These are phyloP conservation scores for Calycopis cecrops DNA, from an alignment of 1,140 invertebrate species.

Conservation along the genomic window DNA sequence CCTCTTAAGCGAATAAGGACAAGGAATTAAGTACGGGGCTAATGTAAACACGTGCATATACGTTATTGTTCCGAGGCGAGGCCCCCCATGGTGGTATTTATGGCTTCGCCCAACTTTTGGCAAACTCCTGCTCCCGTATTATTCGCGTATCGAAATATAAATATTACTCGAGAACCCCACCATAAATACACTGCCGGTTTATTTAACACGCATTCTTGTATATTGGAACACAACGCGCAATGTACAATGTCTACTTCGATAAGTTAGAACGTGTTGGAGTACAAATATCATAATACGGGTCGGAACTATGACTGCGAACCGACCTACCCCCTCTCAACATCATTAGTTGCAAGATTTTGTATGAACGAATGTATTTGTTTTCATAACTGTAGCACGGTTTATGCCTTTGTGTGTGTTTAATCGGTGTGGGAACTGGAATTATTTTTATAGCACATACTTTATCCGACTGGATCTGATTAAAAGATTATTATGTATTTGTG, in stretches of 20 bases:
- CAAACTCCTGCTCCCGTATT: constrained; percentile 36
- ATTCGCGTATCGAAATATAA: background rate
- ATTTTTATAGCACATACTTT: constrained; percentile 16
- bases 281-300: constrained; percentile 23
- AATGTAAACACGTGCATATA: constrained; percentile 68
- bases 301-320: constrained; percentile 65
- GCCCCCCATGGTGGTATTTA: constrained; percentile 63
- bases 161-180: background rate
- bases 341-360: constrained; percentile 70
- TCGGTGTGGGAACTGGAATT: constrained; percentile 44
- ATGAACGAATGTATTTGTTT: constrained; percentile 67
- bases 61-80: constrained; percentile 53
- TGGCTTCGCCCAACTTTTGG: constrained; percentile 61
- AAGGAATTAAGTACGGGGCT: constrained; percentile 66
- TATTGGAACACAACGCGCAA: background rate
- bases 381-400: constrained; percentile 55
- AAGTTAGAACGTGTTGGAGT: background rate
- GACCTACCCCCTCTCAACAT: constrained; percentile 63
- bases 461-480: constrained; percentile 7
- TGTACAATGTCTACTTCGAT: background rate
- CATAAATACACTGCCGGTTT: constrained; percentile 14
- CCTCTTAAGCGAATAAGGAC: constrained; percentile 66
- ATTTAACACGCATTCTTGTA: background rate
- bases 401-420: constrained; percentile 49
- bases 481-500: background rate